phyloP scores from a whole-genome alignment of 2,888 invertebrate genomes.

The Cephalotes varians region DNA sequence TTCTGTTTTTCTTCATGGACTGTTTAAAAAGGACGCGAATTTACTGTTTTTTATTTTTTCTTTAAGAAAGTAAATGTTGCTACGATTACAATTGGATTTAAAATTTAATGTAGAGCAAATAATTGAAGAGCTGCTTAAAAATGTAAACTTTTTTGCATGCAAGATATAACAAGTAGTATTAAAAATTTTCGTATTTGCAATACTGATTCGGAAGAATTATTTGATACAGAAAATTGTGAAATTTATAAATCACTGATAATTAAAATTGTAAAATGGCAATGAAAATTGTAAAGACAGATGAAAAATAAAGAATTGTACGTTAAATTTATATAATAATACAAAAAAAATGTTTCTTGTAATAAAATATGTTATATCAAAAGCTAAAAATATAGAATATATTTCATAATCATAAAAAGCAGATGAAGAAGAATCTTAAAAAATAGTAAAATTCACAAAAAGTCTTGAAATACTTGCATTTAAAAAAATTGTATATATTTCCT shows the following conservation, averaged over 20 bases:
- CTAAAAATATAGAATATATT: neutral
- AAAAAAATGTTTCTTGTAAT: neutral
- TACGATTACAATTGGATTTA: neutral
- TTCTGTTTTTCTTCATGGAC: neutral
- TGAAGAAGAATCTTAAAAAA: neutral
- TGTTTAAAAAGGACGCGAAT: neutral
- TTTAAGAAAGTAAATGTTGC: slow-evolving; percentile 13
- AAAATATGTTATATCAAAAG: neutral
- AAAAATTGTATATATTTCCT: neutral
- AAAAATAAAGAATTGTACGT: neutral
- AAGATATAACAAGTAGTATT: neutral
- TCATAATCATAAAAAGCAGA: neutral
- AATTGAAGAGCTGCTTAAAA: neutral
- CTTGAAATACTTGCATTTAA: neutral
- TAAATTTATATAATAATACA: neutral
- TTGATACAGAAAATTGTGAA: neutral
- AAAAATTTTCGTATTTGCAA: neutral
- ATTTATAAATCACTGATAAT: neutral
- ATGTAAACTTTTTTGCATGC: neutral
- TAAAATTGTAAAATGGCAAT: neutral
- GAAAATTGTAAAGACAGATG: neutral
- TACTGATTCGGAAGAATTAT: neutral
- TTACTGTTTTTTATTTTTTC: too few relatives aligned
- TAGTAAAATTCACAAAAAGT: neutral
- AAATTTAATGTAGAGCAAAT: neutral